Percentiles rank a stretch among this genome's conserved stretches.
These are phyloP conservation scores for Rhopalosiphum padi DNA, from an alignment of 1,140 invertebrate genomes.

Conservation along the genomic window DNA sequence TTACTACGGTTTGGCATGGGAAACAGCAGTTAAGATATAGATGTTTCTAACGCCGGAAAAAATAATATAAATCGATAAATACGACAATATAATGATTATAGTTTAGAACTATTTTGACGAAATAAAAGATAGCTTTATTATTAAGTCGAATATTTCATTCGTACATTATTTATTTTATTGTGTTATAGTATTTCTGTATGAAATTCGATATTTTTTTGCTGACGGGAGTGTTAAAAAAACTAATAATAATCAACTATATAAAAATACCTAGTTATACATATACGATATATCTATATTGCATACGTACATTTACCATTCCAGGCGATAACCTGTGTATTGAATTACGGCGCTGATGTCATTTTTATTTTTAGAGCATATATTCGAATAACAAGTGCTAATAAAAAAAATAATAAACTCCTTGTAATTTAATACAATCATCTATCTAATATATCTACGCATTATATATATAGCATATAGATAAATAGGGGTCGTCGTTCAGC, in stretches of 20 bases:
- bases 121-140: neutral
- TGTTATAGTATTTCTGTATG: too few relatives aligned
- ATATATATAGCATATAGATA: neutral
- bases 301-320: neutral
- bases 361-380: neutral
- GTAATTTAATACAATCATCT: neutral
- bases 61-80: neutral
- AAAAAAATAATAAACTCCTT: neutral
- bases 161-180: neutral
- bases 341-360: neutral
- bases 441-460: neutral
- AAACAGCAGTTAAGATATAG: neutral
- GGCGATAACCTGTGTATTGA: neutral
- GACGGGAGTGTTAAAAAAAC: neutral
- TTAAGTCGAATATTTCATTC: neutral
- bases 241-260: neutral
- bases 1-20: neutral
- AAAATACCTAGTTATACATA: neutral
- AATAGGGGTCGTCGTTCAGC: neutral
- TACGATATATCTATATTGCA: too few relatives aligned
- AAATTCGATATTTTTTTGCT: neutral
- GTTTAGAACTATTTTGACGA: neutral
- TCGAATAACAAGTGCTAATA: conserved; percentile 1
- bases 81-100: neutral
- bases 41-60: neutral